Evolutionary conservation across 2,888 invertebrate genomes (phyloP).

Genomic region (Rhyacophila evoluta): DNA sequence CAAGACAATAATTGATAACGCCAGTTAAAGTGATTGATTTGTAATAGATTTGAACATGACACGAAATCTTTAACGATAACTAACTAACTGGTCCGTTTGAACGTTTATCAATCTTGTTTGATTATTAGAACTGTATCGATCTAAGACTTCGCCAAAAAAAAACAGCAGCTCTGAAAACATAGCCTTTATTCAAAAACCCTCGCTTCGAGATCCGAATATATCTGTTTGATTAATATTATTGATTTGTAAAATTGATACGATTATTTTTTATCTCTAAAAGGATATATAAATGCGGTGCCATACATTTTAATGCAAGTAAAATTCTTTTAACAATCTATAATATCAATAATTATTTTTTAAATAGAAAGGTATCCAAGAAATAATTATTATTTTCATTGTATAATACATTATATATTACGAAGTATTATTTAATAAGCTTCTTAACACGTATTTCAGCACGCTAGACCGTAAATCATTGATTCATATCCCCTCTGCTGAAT

Average conservation of each 20-base stretch:
- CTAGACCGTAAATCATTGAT: no score
- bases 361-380: no score
- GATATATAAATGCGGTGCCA: no score
- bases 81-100: background rate
- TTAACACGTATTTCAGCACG: no score
- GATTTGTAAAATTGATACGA: background rate
- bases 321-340: background rate
- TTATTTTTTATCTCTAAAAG: no score
- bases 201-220: background rate
- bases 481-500: no score
- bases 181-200: background rate
- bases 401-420: no score
- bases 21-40: background rate
- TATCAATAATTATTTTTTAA: no score
- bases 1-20: constrained; percentile 6
- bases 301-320: background rate
- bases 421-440: no score
- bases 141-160: background rate
- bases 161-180: background rate
- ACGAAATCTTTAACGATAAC: background rate
- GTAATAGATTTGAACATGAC: background rate
- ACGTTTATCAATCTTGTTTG: constrained; percentile 4
- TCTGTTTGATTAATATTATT: constrained; percentile 3
- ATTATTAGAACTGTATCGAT: constrained; percentile 9
- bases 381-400: no score